A percentile compares a stretch with the other conserved stretches of the same genome.
phyloP scores from a whole-genome alignment of 2,888 invertebrate species.

The Cerastis rubricosa region DNA sequence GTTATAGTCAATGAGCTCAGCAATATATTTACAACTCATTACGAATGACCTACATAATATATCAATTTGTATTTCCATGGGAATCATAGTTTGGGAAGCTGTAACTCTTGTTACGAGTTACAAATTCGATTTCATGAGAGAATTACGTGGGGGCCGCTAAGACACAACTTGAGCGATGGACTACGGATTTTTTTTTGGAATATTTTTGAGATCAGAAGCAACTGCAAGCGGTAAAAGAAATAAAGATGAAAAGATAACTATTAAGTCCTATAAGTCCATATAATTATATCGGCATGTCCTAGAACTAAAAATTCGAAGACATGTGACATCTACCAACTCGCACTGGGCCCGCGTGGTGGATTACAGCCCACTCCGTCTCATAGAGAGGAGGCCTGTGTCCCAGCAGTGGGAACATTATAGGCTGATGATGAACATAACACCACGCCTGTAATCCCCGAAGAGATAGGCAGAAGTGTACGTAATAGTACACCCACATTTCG shows the following conservation, averaged over 20 bases:
- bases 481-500: not conserved
- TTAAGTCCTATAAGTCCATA: not conserved
- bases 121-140: slow-evolving; percentile 37
- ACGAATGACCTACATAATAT: slow-evolving; percentile 10
- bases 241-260: not conserved
- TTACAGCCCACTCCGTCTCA: too few species aligned
- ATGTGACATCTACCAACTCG: too few species aligned
- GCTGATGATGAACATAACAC: too few species aligned
- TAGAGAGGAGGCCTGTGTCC: too few species aligned
- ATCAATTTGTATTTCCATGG: slow-evolving; percentile 45
- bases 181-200: not conserved
- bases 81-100: slow-evolving; percentile 40
- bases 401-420: too few species aligned
- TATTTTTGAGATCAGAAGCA: slow-evolving; percentile 1
- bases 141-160: not conserved
- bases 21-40: slow-evolving; percentile 28
- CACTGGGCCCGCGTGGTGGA: too few species aligned
- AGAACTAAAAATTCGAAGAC: too few species aligned
- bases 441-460: not conserved
- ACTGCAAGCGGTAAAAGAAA: not conserved
- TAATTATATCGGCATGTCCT: too few species aligned
- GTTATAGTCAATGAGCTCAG: slow-evolving; percentile 29
- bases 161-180: slow-evolving; percentile 3
- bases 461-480: not conserved
- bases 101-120: slow-evolving; percentile 48